Evolutionary conservation across 2,113 vertebrate species (phyloP).

Genomic region (Stictonetta naevosa): DNA sequence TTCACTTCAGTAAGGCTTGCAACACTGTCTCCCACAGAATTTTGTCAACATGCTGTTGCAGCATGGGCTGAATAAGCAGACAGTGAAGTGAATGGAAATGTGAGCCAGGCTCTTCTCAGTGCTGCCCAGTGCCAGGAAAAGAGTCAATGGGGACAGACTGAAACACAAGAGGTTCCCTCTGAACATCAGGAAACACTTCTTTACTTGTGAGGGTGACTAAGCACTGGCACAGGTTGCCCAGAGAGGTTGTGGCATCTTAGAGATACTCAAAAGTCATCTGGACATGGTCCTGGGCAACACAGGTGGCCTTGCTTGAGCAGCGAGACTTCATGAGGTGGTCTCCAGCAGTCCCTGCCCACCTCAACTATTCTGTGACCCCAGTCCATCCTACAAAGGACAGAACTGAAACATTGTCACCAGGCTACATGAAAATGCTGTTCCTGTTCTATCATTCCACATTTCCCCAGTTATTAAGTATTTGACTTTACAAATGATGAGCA

Average conservation of each 20-base stretch:
- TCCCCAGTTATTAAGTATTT: neutral
- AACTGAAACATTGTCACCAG: neutral
- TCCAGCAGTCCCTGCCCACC: neutral
- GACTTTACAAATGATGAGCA: neutral
- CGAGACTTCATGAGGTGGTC: neutral
- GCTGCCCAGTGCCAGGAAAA: too few relatives aligned
- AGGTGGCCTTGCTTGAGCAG: neutral
- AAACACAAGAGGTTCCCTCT: too few relatives aligned
- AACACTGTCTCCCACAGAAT: too few relatives aligned
- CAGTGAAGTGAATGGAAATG: neutral
- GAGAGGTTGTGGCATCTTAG: neutral
- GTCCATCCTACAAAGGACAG: too few relatives aligned
- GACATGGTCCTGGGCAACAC: neutral
- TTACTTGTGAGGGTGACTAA: too few relatives aligned
- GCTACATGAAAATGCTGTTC: neutral
- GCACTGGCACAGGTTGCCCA: too few relatives aligned
- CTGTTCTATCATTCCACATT: neutral
- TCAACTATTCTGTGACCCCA: too few relatives aligned
- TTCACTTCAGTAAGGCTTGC: neutral
- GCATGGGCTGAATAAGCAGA: neutral
- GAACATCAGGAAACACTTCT: too few relatives aligned
- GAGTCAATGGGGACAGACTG: too few relatives aligned
- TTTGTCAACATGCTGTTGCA: neutral
- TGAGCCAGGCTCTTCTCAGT: too few relatives aligned
- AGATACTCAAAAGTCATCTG: neutral